Evolutionary conservation across 1,140 invertebrate genomes (phyloP), one percentile per base, ranked within the genome.

Genomic region (Leptestheria dahalacensis): DNA sequence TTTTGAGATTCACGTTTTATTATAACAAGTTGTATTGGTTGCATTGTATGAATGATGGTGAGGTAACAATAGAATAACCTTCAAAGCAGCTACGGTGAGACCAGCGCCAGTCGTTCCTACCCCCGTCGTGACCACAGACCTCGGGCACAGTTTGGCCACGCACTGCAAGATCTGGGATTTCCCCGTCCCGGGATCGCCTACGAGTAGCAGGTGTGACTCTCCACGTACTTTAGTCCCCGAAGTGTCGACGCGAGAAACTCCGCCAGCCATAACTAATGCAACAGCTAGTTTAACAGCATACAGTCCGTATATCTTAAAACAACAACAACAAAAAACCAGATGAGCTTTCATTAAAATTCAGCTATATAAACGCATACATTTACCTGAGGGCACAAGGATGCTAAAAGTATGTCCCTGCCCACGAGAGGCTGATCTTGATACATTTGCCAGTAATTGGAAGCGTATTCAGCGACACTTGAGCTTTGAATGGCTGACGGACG

Each of bases 101-200:
- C 91, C 91, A 64, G 91, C 91, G 61, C 82, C 79, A 3, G 90
- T 91, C 53, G 85, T 87, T 10, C 90, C 90, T 60, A 78, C 74
- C 20, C 60, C 91, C 15, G 88, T 91, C 2, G 90, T 93, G 54
- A 90, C 74, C 6, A 94, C 84, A 9, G 88, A 86, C 15, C 89
- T 73, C 0, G 82, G 77, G 25, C 80, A 82, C 46, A 94, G 71
- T 70, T 82, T 82, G 1, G 82, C 76, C 1, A 83, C 86, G 65
- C 84, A 83, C 63, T 84, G 82, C 51, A 96, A 73, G 50, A 96
- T 77, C 70, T 93, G 86, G 0, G 90, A 93, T 70, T 96, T 96
- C 18, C 86, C 91, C 18, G 83, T 85, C 64, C 77, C 75, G 63
- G 91, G 91, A 78, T 94, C 91, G 33, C 91, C 91, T 48, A 94